phyloP scores from a whole-genome alignment of 2,888 invertebrate genomes.

The Lottia scabra region DNA sequence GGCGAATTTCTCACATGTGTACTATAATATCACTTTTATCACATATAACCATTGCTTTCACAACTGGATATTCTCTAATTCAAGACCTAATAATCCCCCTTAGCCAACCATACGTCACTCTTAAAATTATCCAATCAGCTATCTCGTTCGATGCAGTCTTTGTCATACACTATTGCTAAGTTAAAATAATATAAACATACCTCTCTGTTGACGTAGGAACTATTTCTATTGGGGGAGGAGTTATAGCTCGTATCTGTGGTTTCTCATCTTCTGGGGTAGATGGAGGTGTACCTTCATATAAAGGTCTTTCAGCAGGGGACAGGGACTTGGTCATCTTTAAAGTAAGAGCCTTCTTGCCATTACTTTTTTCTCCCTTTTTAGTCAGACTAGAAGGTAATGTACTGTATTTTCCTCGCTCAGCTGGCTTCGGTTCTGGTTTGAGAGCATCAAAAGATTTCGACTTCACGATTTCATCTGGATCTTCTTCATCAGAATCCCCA shows the following conservation, averaged over 20 bases:
- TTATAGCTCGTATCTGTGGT: slow-evolving; percentile 43
- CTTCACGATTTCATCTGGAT: neutral
- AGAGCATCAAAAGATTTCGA: slow-evolving; percentile 7
- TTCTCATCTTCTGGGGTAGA: slow-evolving; percentile 52
- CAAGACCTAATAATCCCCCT: too few relatives aligned
- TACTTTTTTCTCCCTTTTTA: slow-evolving; percentile 11
- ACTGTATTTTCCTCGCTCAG: slow-evolving; percentile 18
- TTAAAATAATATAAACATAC: neutral
- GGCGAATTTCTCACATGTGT: too few relatives aligned
- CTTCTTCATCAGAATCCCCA: slow-evolving; percentile 16
- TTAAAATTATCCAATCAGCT: too few relatives aligned
- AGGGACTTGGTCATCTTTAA: slow-evolving; percentile 26
- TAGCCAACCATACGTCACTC: too few relatives aligned
- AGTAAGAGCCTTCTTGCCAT: slow-evolving; percentile 22
- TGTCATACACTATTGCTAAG: too few relatives aligned
- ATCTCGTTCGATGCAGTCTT: too few relatives aligned
- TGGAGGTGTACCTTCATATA: slow-evolving; percentile 60
- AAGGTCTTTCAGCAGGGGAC: slow-evolving; percentile 40
- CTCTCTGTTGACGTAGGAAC: neutral
- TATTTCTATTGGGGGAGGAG: slow-evolving; percentile 44
- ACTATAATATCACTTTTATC: too few relatives aligned
- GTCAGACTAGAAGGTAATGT: slow-evolving; percentile 29
- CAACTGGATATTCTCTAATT: too few relatives aligned
- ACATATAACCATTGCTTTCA: too few relatives aligned
- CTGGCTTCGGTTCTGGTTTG: slow-evolving; percentile 11